Percentiles rank a stretch among this genome's conserved stretches.
These are phyloP conservation scores for Sterrhoptilus dennistouni DNA, from an alignment of 2,113 vertebrate species.

Conservation along the genomic window DNA sequence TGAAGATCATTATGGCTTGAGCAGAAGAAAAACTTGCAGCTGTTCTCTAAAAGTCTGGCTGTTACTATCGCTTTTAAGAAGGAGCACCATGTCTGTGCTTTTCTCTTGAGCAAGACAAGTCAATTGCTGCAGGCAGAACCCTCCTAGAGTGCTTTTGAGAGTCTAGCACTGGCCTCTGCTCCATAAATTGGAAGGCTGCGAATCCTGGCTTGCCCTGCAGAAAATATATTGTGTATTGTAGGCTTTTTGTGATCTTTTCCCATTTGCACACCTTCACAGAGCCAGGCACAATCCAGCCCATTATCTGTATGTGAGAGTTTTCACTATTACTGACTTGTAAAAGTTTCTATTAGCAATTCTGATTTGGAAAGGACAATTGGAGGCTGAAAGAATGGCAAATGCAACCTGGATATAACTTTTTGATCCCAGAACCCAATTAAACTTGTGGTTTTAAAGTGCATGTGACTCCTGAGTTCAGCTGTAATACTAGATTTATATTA, in stretches of 20 bases:
- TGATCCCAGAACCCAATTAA: conserved; percentile 64
- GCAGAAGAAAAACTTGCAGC: background rate
- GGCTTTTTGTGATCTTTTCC: background rate
- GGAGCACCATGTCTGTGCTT: background rate
- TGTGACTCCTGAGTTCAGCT: conserved; percentile 46
- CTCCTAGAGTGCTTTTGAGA: background rate
- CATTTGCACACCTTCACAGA: conserved; percentile 12
- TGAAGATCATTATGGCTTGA: background rate
- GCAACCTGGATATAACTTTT: conserved; percentile 51
- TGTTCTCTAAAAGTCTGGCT: background rate
- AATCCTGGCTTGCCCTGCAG: background rate
- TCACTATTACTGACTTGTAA: conserved; percentile 10
- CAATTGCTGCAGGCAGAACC: background rate
- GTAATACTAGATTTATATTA: conserved; percentile 57
- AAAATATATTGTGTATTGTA: background rate
- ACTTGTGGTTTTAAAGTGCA: conserved; percentile 44
- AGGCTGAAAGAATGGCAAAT: conserved; percentile 54
- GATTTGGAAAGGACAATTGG: conserved; percentile 52
- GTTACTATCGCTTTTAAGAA: background rate
- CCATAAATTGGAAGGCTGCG: background rate
- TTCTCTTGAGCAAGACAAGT: background rate
- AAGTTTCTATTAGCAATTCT: conserved; percentile 60
- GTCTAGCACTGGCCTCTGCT: background rate
- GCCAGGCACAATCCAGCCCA: background rate
- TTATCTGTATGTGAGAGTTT: conserved; percentile 22